phyloP scores from a whole-genome alignment of 2,888 invertebrate genomes.

The Mythimna albipuncta region DNA sequence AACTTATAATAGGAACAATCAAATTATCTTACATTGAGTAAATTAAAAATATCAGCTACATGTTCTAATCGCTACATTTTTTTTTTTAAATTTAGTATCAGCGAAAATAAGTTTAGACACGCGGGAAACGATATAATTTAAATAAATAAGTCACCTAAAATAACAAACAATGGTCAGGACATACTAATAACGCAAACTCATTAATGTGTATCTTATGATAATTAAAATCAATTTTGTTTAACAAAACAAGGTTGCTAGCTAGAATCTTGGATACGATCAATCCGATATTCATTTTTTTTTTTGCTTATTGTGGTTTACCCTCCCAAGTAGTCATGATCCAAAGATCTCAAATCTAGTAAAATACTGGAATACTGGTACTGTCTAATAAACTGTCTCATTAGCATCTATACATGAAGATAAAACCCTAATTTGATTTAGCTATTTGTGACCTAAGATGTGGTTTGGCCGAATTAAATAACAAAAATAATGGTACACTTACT shows the following conservation, averaged over 20 bases:
- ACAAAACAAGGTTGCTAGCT: not conserved
- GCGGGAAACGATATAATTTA: conserved; percentile 5
- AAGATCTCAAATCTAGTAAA: not conserved
- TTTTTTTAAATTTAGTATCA: not conserved
- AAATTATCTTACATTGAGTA: not conserved
- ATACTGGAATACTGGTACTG: not conserved
- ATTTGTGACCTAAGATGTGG: not conserved
- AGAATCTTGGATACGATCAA: not conserved
- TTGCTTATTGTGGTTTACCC: not conserved
- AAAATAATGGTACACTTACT: conserved; percentile 40
- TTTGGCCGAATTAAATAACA: not conserved
- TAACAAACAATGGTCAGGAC: not conserved
- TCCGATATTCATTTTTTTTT: not conserved
- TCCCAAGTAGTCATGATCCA: not conserved
- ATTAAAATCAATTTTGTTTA: not conserved
- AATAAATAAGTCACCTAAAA: not conserved
- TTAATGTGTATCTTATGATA: not conserved
- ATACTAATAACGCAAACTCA: not conserved
- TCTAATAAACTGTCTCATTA: not conserved
- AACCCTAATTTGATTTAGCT: not conserved
- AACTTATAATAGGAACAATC: not conserved
- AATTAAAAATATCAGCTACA: not conserved
- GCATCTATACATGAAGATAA: not conserved
- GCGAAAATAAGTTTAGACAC: not conserved
- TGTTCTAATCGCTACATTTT: not conserved